Evolutionary conservation across 2,888 invertebrate species (phyloP).

Genomic region (Apocheima hispidaria): DNA sequence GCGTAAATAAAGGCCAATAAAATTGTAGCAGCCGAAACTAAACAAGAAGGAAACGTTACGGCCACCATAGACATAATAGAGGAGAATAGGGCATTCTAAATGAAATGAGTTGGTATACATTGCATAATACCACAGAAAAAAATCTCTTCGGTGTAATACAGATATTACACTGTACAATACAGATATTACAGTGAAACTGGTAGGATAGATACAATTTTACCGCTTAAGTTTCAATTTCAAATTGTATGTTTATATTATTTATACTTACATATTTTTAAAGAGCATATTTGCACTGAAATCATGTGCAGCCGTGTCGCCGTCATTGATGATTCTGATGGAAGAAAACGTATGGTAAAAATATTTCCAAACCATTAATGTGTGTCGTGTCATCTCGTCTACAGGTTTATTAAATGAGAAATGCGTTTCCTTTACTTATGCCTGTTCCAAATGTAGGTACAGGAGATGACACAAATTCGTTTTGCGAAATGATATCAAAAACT

Average conservation of each 20-base stretch:
- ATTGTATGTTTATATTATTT: background rate
- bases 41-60: conserved; percentile 13
- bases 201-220: background rate
- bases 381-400: background rate
- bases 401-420: background rate
- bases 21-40: conserved; percentile 6
- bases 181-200: background rate
- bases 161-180: too few species aligned
- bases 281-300: too few species aligned
- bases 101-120: background rate
- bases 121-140: too few species aligned
- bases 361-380: too few species aligned
- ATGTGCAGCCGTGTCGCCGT: too few species aligned
- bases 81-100: background rate
- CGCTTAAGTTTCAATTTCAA: background rate
- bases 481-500: conserved; percentile 13
- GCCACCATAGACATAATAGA: conserved; percentile 2
- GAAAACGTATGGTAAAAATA: background rate
- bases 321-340: too few species aligned
- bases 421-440: background rate
- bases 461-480: conserved; percentile 6
- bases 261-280: too few species aligned
- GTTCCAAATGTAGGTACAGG: conserved; percentile 3
- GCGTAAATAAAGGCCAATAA: conserved; percentile 3
- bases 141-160: too few species aligned